Evolutionary conservation across 2,888 invertebrate genomes (phyloP).

Genomic region (Coenonympha arcania): DNA sequence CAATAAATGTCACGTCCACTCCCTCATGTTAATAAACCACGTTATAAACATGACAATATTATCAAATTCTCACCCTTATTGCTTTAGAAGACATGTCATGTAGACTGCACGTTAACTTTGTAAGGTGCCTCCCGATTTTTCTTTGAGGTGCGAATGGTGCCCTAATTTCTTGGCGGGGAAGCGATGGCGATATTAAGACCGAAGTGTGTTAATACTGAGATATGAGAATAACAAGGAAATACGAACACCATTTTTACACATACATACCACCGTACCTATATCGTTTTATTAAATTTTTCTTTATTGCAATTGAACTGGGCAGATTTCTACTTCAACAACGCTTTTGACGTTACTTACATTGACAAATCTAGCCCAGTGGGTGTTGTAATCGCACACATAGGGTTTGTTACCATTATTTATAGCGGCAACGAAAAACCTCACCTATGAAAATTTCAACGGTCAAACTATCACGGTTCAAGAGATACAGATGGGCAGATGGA

Average conservation of each 20-base stretch:
- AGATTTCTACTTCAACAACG: no score
- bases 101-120: conserved; percentile 28
- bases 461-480: no score
- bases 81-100: conserved; percentile 23
- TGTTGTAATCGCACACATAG: no score
- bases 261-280: background rate
- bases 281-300: background rate
- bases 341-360: no score
- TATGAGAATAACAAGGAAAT: conserved; percentile 11
- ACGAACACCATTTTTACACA: background rate
- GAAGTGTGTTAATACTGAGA: conserved; percentile 30
- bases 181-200: conserved; percentile 57
- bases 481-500: no score
- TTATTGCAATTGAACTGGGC: no score
- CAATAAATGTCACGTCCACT: conserved; percentile 75
- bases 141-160: conserved; percentile 68
- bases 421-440: no score
- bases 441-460: no score
- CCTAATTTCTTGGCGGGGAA: conserved; percentile 58
- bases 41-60: conserved; percentile 15
- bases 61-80: conserved; percentile 33
- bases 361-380: no score
- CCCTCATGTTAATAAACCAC: conserved; percentile 59
- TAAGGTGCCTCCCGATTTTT: conserved; percentile 53
- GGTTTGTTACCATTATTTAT: no score